phyloP scores from a whole-genome alignment of 2,888 invertebrate genomes.

The Biston betularia region DNA sequence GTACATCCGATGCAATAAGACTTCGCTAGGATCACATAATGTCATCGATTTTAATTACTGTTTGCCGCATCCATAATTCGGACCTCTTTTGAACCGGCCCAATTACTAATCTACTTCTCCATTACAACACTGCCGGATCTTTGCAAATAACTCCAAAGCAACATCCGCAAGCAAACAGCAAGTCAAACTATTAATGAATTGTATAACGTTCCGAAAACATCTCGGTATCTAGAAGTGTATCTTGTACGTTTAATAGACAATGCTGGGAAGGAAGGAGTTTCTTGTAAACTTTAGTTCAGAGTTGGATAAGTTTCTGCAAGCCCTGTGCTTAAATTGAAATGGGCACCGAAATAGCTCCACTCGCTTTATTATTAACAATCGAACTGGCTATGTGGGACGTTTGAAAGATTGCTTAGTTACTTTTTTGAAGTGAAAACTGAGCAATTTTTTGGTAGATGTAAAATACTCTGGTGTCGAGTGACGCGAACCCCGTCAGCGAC shows the following conservation, averaged over 20 bases:
- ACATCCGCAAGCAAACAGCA: constrained; percentile 42
- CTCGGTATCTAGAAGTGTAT: constrained; percentile 68
- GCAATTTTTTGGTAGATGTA: no score
- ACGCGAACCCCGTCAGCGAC: no score
- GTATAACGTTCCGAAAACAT: constrained; percentile 62
- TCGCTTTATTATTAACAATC: constrained; percentile 73
- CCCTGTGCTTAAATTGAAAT: constrained; percentile 81
- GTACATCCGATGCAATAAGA: neutral
- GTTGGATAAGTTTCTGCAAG: constrained; percentile 77
- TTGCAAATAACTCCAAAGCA: constrained; percentile 27
- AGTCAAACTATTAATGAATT: constrained; percentile 59
- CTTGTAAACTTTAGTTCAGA: constrained; percentile 73
- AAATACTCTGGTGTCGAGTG: no score
- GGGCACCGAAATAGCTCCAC: constrained; percentile 75
- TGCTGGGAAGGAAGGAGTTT: constrained; percentile 76
- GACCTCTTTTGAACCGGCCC: neutral
- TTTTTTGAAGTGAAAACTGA: no score
- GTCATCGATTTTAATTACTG: neutral
- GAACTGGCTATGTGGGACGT: constrained; percentile 55
- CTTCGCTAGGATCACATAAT: neutral
- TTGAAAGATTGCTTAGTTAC: constrained; percentile 20
- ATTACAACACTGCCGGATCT: constrained; percentile 23
- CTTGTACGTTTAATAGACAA: constrained; percentile 82
- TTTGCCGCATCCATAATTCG: neutral
- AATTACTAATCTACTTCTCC: constrained; percentile 17